Evolutionary conservation across 2,797 vertebrate species (phyloP), one percentile per base, ranked within the genome.

Genomic region (Diglossa cyanea): DNA sequence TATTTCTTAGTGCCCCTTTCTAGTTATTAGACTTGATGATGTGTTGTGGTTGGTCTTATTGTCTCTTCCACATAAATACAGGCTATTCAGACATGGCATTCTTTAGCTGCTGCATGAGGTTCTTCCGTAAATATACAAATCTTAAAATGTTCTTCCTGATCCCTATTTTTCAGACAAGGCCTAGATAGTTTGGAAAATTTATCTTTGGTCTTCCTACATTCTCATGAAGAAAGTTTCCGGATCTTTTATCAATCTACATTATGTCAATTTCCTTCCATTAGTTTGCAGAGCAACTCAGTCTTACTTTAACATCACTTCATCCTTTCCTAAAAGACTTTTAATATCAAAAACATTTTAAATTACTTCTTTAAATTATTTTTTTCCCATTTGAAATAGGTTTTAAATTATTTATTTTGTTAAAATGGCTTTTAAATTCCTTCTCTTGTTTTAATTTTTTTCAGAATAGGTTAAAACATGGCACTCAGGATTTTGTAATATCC

Each of bases 91-190:
- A 67, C 5, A 25, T 5, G 28, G 4, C 7, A n/a, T 48, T 90
- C 31, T 51, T 79, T 51, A 51, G 15, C 15, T 77, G 33, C 5
- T 60, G 24, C 13, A 25, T 67, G 4, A 74, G 2, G 47, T 45
- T 83, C 21, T 33, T 47, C 10, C 45, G 17, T 45, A 48, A 86
- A 66, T 66, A 54, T 9, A 37, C 4, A 90, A 86, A 76, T 11
- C 0, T 53, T n/a, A 76, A 60, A 10, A 11, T 55, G 16, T 13
- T 72, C 13, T 61, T 9, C 5, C 39, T 40, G 7, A 40, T 55
- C 7, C 6, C 1, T 65, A 1, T 47, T 82, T 70, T 82, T 33
- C 5, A 40, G 1, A 18, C 0, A 3, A 66, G 11, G 25, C 73
- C 15, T 40, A 35, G 19, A 51, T 12, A 30, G 7, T 40, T 53